A percentile compares a stretch with the other conserved stretches of the same genome.
Evolutionary conservation across 2,888 invertebrate genomes (phyloP).

Genomic region (Polyploca ridens): DNA sequence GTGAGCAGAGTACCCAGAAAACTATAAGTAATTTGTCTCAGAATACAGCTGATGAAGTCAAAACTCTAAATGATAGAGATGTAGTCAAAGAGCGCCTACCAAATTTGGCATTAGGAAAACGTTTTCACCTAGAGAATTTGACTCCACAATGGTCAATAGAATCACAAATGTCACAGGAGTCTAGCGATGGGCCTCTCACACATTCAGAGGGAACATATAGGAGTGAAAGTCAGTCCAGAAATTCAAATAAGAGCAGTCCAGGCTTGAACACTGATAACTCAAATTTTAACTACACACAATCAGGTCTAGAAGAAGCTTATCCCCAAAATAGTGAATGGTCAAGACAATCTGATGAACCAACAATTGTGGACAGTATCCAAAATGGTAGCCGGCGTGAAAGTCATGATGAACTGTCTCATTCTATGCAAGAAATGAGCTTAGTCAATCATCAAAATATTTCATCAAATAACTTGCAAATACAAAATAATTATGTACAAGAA

Average conservation of each 20-base stretch:
- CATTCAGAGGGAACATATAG: conserved; percentile 86
- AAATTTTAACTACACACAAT: conserved; percentile 71
- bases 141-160: conserved; percentile 88
- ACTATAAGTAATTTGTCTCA: conserved; percentile 43
- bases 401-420: conserved; percentile 62
- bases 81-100: conserved; percentile 70
- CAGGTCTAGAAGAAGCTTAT: conserved; percentile 56
- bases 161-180: conserved; percentile 87
- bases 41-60: conserved; percentile 56
- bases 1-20: conserved; percentile 38
- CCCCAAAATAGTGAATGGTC: conserved; percentile 63
- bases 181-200: conserved; percentile 85
- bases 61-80: conserved; percentile 69
- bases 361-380: conserved; percentile 44
- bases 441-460: conserved; percentile 56
- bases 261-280: conserved; percentile 69
- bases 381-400: conserved; percentile 53
- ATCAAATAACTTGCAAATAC: conserved; percentile 36
- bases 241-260: conserved; percentile 78
- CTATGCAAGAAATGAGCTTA: conserved; percentile 70
- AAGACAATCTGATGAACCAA: conserved; percentile 54
- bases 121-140: conserved; percentile 71
- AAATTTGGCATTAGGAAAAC: conserved; percentile 73
- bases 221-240: conserved; percentile 84
- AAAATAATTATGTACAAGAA: conserved; percentile 24